Conservation (phyloP, 2,113 vertebrate species). For the Mesocricetus auratus region DNA sequence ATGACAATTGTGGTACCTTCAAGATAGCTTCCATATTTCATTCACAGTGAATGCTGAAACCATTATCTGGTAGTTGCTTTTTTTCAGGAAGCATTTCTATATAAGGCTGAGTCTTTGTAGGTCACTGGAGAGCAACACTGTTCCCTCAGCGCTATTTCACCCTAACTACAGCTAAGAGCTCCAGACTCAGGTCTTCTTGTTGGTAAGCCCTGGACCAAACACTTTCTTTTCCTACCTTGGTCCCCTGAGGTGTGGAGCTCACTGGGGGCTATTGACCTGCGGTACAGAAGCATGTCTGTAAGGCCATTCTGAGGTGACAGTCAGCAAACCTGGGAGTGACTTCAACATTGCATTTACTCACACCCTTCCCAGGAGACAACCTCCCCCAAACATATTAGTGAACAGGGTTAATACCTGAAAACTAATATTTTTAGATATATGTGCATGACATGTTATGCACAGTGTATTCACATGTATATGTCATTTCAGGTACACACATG, state of each 20-base stretch:
- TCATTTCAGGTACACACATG: not conserved
- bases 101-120: conserved; percentile 89
- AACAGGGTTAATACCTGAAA: not conserved
- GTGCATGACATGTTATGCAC: not conserved
- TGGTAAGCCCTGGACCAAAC: conserved; percentile 91
- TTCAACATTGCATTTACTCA: not conserved
- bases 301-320: no score
- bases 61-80: no score
- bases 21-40: no score
- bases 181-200: conserved; percentile 95
- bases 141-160: conserved; percentile 95
- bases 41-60: no score
- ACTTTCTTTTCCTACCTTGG: conserved; percentile 87
- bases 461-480: no score
- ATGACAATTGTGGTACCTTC: no score
- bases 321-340: not conserved
- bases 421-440: not conserved
- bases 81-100: conserved; percentile 82
- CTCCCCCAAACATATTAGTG: not conserved
- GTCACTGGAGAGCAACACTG: conserved; percentile 66
- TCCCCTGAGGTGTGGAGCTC: conserved; percentile 64
- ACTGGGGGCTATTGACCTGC: conserved; percentile 51
- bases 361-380: not conserved
- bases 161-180: conserved; percentile 91
- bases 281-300: no score